A percentile compares a stretch with the other conserved stretches of the same genome.
phyloP scores from a whole-genome alignment of 2,888 invertebrate genomes.

The Eugnorisma glareosa region DNA sequence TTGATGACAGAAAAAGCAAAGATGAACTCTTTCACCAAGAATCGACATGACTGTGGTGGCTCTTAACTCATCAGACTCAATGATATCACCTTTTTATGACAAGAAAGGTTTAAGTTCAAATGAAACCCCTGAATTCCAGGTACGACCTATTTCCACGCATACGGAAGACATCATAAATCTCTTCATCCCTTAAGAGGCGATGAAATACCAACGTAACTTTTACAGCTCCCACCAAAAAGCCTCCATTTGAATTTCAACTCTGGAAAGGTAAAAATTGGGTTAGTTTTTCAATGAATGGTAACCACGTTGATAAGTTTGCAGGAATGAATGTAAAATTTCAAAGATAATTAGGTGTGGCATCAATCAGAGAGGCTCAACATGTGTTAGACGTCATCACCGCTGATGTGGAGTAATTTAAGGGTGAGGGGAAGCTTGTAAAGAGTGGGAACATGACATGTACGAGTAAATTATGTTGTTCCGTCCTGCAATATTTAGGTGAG shows the following conservation, averaged over 20 bases:
- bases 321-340: constrained; percentile 70
- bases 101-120: constrained; percentile 32
- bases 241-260: constrained; percentile 22
- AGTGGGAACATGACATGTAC: constrained; percentile 26
- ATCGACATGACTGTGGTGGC: not conserved
- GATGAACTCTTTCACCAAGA: not conserved
- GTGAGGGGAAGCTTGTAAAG: constrained; percentile 39
- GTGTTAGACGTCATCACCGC: constrained; percentile 77
- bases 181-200: constrained; percentile 52
- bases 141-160: constrained; percentile 56
- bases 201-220: constrained; percentile 50
- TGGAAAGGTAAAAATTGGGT: accelerated
- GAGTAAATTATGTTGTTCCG: not conserved
- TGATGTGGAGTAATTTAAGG: constrained; percentile 46
- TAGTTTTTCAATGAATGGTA: not conserved
- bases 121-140: constrained; percentile 42
- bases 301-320: constrained; percentile 39
- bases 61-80: constrained; percentile 18
- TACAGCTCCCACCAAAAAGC: not conserved
- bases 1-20: not conserved
- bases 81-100: constrained; percentile 25
- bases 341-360: constrained; percentile 82
- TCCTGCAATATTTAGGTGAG: not conserved
- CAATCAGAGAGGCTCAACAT: constrained; percentile 76
- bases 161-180: constrained; percentile 67